Percentiles rank a stretch among this genome's conserved stretches.
Evolutionary conservation across 2,113 vertebrate species (phyloP).

Genomic region (Solea solea): DNA sequence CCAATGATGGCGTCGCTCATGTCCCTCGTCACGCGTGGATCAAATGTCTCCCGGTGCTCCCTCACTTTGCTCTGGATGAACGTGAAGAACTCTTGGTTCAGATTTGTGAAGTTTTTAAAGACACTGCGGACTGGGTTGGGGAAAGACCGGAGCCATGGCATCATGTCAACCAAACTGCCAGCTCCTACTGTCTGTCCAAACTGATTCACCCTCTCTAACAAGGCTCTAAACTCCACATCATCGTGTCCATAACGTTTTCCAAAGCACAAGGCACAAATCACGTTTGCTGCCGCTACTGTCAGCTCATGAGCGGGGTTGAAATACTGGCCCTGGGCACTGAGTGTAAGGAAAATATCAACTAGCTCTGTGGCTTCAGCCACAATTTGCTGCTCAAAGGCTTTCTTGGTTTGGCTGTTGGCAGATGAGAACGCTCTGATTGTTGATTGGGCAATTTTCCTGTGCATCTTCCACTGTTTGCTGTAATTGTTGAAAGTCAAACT

Average conservation of each 20-base stretch:
- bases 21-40: conserved; percentile 75
- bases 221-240: conserved; percentile 81
- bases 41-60: conserved; percentile 82
- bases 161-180: conserved; percentile 85
- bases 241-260: conserved; percentile 83
- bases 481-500: conserved; percentile 84
- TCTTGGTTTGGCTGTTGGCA: conserved; percentile 76
- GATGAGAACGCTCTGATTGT: conserved; percentile 83
- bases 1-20: conserved; percentile 86
- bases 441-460: conserved; percentile 82
- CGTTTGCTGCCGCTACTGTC: conserved; percentile 83
- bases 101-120: conserved; percentile 84
- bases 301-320: conserved; percentile 80
- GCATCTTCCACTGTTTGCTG: conserved; percentile 82
- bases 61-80: conserved; percentile 84
- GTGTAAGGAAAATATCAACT: conserved; percentile 69
- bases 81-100: conserved; percentile 84
- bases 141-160: conserved; percentile 89
- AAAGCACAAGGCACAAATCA: conserved; percentile 87
- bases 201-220: conserved; percentile 73
- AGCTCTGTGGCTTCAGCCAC: conserved; percentile 81
- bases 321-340: conserved; percentile 54
- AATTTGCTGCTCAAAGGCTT: conserved; percentile 83
- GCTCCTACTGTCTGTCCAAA: conserved; percentile 88
- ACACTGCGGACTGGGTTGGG: conserved; percentile 87